A percentile compares a stretch with the other conserved stretches of the same genome.
Evolutionary conservation across 35 echinoderm and acorn worm genomes (phyloP).

Genomic region (Patiria miniata): DNA sequence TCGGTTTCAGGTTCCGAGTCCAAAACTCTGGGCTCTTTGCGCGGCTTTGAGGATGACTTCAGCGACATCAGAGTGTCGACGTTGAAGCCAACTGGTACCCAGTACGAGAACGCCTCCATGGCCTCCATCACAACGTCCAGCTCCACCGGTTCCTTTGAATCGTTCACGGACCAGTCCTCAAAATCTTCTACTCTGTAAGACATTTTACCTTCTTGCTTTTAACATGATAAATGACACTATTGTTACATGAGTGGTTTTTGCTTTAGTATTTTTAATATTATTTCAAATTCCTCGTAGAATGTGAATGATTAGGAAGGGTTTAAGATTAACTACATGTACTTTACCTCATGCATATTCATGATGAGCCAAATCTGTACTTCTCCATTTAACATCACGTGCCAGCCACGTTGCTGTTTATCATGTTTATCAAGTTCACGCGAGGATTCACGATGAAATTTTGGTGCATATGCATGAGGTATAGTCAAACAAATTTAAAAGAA

Average conservation of each 20-base stretch:
- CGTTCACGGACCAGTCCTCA: neutral
- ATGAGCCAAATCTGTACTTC: too few relatives aligned
- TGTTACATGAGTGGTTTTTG: too few relatives aligned
- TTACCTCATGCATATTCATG: too few relatives aligned
- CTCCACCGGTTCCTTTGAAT: slow-evolving; percentile 3
- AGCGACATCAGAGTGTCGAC: neutral
- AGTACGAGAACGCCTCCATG: slow-evolving; percentile 4
- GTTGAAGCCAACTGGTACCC: neutral
- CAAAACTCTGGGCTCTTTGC: neutral
- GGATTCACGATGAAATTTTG: too few relatives aligned
- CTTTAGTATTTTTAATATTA: too few relatives aligned
- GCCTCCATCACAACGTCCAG: neutral
- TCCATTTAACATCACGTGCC: too few relatives aligned
- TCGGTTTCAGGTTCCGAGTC: neutral
- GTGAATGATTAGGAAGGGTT: neutral
- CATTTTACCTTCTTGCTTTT: too few relatives aligned
- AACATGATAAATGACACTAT: too few relatives aligned
- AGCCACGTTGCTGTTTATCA: too few relatives aligned
- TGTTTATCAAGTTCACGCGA: too few relatives aligned
- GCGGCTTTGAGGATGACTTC: slow-evolving; percentile 19
- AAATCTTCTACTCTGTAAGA: slow-evolving; percentile 22
- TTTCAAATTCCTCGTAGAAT: too few relatives aligned
- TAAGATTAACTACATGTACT: neutral
- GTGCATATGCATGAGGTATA: neutral
- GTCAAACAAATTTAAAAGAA: neutral